These are phyloP conservation scores for Endomychus coccineus DNA, from an alignment of 2,888 invertebrate species.

Conservation along the genomic window DNA sequence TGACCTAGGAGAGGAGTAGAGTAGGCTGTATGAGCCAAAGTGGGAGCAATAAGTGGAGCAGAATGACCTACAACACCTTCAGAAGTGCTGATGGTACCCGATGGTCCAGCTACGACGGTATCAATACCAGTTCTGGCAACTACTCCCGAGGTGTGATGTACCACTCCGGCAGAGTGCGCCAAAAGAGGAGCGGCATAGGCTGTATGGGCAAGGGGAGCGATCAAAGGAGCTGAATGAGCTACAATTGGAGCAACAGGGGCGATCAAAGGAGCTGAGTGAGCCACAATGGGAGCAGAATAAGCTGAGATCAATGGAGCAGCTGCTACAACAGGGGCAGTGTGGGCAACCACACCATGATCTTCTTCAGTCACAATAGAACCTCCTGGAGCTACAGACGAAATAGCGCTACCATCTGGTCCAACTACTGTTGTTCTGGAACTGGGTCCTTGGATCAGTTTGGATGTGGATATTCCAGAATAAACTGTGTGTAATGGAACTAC, in stretches of 20 bases:
- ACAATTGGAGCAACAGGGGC: slow-evolving; percentile 19
- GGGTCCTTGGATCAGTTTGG: slow-evolving; percentile 31
- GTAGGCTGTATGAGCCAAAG: too few relatives aligned
- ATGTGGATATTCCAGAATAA: slow-evolving; percentile 21
- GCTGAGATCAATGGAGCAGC: not conserved
- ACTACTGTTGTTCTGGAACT: slow-evolving; percentile 29
- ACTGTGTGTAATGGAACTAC: slow-evolving; percentile 18
- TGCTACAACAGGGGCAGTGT: slow-evolving; percentile 3
- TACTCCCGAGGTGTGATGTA: slow-evolving; percentile 5
- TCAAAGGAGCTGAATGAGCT: slow-evolving; percentile 16
- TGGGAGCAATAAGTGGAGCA: slow-evolving; percentile 1
- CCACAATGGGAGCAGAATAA: slow-evolving; percentile 5
- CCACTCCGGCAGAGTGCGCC: slow-evolving; percentile 11
- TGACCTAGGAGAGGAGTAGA: too few relatives aligned
- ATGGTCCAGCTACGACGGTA: slow-evolving; percentile 29
- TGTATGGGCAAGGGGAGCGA: slow-evolving; percentile 2
- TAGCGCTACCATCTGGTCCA: slow-evolving; percentile 31
- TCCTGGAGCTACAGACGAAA: slow-evolving; percentile 30
- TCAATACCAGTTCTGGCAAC: slow-evolving; percentile 2
- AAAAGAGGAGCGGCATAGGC: slow-evolving; percentile 5
- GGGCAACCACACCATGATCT: slow-evolving; percentile 22
- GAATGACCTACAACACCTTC: slow-evolving; percentile 15
- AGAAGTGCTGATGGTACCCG: slow-evolving; percentile 28
- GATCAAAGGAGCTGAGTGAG: slow-evolving; percentile 19
- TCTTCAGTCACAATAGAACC: slow-evolving; percentile 27